phyloP scores from a whole-genome alignment of 2,797 vertebrate genomes.

The Crenuchus spilurus region DNA sequence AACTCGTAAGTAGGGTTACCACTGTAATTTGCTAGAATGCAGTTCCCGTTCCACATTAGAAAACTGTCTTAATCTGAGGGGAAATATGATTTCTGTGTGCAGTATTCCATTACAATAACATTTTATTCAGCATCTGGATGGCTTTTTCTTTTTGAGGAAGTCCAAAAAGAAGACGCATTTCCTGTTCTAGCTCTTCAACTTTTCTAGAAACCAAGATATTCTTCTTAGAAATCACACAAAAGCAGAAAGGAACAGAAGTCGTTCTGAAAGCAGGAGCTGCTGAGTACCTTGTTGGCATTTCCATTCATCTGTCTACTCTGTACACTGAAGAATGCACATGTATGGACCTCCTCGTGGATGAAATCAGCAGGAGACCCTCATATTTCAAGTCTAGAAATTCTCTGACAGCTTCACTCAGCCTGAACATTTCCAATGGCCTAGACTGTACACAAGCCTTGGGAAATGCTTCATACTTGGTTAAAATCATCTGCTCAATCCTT shows the following conservation, averaged over 20 bases:
- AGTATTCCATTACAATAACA: no score
- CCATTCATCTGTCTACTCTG: neutral
- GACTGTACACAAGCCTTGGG: no score
- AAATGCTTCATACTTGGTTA: slow-evolving; percentile 11
- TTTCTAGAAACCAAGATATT: no score
- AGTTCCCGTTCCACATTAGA: no score
- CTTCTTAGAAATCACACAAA: neutral
- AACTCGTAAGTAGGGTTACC: no score
- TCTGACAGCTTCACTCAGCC: neutral
- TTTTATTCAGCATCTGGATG: slow-evolving; percentile 24
- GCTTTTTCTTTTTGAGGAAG: neutral
- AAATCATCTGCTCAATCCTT: slow-evolving; percentile 7
- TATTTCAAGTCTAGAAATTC: neutral
- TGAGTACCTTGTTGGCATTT: neutral
- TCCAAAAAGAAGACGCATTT: no score
- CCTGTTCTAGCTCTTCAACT: neutral
- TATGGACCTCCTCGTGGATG: neutral
- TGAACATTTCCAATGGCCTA: neutral
- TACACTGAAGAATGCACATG: neutral
- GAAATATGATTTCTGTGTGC: no score
- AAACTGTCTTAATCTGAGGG: no score
- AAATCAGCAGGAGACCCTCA: neutral
- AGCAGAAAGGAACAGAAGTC: neutral
- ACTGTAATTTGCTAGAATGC: no score
- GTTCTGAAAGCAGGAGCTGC: neutral